Evolutionary conservation across 2,888 invertebrate genomes (phyloP).

Genomic region (Phania funesta): DNA sequence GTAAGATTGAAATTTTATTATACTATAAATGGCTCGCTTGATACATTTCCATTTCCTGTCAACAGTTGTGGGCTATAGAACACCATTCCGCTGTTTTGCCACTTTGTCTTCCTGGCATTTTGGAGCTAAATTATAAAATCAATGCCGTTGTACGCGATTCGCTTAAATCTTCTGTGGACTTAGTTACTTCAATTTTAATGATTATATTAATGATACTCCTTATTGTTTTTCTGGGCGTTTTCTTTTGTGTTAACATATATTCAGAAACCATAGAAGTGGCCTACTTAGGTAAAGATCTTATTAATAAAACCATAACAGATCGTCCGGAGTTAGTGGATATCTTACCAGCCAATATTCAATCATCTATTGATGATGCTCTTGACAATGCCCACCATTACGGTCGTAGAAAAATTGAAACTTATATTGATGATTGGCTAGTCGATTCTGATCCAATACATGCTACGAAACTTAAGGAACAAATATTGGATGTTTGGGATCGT

Average conservation of each 20-base stretch:
- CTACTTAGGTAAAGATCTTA: constrained; percentile 91
- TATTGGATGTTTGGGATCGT: constrained; percentile 95
- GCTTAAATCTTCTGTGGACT: constrained; percentile 89
- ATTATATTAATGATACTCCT: constrained; percentile 92
- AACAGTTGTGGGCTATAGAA: constrained; percentile 81
- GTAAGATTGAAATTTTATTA: constrained; percentile 60
- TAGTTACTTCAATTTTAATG: constrained; percentile 91
- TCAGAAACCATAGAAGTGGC: constrained; percentile 96
- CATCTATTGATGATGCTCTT: constrained; percentile 91
- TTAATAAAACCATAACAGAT: constrained; percentile 93
- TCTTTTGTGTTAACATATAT: constrained; percentile 89
- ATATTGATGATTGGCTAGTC: constrained; percentile 89
- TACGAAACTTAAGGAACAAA: constrained; percentile 91
- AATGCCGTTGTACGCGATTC: constrained; percentile 84
- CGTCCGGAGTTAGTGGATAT: constrained; percentile 92
- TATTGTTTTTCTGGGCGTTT: constrained; percentile 88
- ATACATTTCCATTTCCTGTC: background rate
- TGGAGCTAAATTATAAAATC: constrained; percentile 85
- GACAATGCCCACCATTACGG: constrained; percentile 97
- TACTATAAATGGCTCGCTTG: background rate
- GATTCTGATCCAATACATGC: constrained; percentile 91
- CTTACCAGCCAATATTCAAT: constrained; percentile 84
- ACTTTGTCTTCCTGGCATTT: constrained; percentile 88
- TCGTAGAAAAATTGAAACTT: constrained; percentile 92
- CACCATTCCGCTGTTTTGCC: constrained; percentile 86